phyloP scores from a whole-genome alignment of 1,140 invertebrate species.

The Trachymyrmex septentrionalis region DNA sequence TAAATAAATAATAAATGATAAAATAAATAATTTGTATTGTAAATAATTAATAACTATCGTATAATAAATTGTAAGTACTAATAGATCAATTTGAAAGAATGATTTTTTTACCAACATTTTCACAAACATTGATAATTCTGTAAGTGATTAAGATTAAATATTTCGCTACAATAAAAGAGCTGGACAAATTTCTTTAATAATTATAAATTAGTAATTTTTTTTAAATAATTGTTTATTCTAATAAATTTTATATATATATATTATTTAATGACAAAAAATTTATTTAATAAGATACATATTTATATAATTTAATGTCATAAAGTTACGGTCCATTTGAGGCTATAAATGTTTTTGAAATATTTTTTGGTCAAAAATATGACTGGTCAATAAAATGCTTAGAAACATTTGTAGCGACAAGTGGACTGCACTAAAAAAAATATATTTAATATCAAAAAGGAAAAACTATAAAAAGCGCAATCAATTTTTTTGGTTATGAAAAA shows the following conservation, averaged over 20 bases:
- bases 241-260: not conserved
- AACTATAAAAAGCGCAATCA: not conserved
- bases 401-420: no score
- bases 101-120: not conserved
- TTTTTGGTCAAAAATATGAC: no score
- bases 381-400: no score
- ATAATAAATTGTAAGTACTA: not conserved
- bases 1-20: no score
- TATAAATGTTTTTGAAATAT: no score
- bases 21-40: no score
- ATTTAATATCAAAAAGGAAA: not conserved
- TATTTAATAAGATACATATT: no score
- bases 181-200: not conserved
- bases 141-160: not conserved
- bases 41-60: conserved; percentile 2
- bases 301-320: not conserved
- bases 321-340: not conserved
- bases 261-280: not conserved
- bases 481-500: not conserved
- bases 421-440: not conserved
- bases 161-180: not conserved
- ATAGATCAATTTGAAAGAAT: not conserved
- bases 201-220: conserved; percentile 12
- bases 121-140: not conserved
- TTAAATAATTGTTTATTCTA: not conserved